Percentiles rank a stretch among this genome's conserved stretches.
Evolutionary conservation across 1,140 invertebrate species (phyloP).

Genomic region (Panonychus citri): DNA sequence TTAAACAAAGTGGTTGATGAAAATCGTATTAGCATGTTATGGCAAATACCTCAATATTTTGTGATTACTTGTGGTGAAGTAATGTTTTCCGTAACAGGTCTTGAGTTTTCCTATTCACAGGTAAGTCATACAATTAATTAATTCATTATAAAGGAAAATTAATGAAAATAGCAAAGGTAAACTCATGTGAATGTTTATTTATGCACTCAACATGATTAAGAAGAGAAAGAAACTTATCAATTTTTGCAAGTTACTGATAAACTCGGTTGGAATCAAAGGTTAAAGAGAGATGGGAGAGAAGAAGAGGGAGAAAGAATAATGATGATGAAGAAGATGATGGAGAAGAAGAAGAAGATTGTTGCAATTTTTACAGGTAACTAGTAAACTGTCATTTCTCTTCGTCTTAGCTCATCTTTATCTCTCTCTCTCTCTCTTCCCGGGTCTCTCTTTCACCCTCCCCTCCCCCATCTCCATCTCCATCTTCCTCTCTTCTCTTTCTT

Average conservation of each 20-base stretch:
- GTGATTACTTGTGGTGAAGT: conserved; percentile 60
- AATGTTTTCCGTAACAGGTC: conserved; percentile 69
- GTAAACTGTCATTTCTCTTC: neutral
- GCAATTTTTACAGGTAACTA: neutral
- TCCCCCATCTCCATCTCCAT: no score
- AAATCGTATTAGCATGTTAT: conserved; percentile 24
- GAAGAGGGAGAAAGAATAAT: neutral
- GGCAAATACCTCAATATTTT: conserved; percentile 63
- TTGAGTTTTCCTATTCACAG: conserved; percentile 66
- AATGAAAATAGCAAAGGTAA: no score
- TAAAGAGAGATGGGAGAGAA: no score
- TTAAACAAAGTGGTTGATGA: neutral
- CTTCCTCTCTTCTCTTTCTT: no score
- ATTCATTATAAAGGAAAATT: no score
- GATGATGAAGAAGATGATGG: no score
- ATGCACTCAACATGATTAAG: neutral
- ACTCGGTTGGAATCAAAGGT: no score
- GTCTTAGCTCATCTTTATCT: no score
- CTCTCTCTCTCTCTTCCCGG: no score
- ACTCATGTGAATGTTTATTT: neutral
- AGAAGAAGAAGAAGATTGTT: neutral
- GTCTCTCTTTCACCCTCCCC: no score
- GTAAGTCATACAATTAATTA: neutral
- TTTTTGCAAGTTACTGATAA: no score
- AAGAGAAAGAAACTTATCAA: neutral